Base-by-base conservation (phyloP, 2,888 invertebrate genomes). In the Xanthia togata region DNA sequence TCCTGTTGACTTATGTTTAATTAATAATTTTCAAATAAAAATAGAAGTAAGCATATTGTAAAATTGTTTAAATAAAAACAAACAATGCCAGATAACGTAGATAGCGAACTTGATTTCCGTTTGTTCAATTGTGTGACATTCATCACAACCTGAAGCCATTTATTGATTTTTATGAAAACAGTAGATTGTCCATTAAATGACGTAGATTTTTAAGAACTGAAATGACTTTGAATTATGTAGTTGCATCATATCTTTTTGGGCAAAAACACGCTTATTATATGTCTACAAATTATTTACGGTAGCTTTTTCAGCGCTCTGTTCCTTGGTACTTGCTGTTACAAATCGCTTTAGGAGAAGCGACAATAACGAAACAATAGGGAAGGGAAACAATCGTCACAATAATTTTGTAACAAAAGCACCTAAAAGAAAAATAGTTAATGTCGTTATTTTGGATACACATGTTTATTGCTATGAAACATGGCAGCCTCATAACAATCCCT, bases 391-490 rank as follows among this genome's bases (percentile, higher is more conserved):
- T 92, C 90, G 91, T 91, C 91, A 93, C 89, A 90, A 89, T 90
- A 88, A 74, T 85, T 87, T 88, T 86, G 87, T 86, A 75, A 84
- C 83, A 82, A 76, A 86, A 82, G 83, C 72, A 84, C 76, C 83
- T 70, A 87, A 87, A 91, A 92, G 92, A 93, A 92, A 94, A 94
- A 94, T 93, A 94, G 94, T 94, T 95, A 94, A 94, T 94, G 94
- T 94, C 94, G 94, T 95, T 95, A 95, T 95, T 95, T 95, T 94
- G 94, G 94, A 95, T 96, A 96, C 94, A 96, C 95, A 95, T 95
- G 96, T 96, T 96, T 96, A 96, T 96, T 95, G 94, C 94, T 94
- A 96, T 95, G 95, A 96, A 96, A 95, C 95, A 96, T 96, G 95
- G 96, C 95, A 95, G 94, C 92, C 94, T 95, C 95, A 95, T 96